Evolutionary conservation across 2,888 invertebrate genomes (phyloP).

Genomic region (Oscheius sp.): DNA sequence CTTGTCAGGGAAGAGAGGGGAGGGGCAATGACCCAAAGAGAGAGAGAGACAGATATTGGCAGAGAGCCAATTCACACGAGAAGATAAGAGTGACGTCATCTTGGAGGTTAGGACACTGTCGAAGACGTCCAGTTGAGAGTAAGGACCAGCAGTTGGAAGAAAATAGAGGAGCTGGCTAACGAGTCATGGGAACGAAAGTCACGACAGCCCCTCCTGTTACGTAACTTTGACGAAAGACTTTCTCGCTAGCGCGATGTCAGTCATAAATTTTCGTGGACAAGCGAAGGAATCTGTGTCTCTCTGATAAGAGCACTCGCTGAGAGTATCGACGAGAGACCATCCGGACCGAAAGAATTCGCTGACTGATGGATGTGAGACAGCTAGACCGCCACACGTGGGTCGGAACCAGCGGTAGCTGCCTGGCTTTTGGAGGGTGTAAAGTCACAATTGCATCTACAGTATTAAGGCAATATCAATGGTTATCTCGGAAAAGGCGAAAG

Average conservation of each 20-base stretch:
- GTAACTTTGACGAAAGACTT: slow-evolving; percentile 3
- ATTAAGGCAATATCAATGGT: no score
- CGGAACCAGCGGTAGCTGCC: no score
- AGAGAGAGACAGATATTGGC: neutral
- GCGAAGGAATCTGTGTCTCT: slow-evolving; percentile 10
- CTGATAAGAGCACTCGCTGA: neutral
- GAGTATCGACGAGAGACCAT: neutral
- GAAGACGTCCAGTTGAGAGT: no score
- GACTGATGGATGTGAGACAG: no score
- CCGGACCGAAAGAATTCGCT: slow-evolving; percentile 10
- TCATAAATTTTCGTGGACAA: slow-evolving; percentile 25
- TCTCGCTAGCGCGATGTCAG: neutral
- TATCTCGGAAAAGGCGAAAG: no score
- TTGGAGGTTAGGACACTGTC: no score
- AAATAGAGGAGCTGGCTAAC: no score
- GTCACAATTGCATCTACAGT: no score
- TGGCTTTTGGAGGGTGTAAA: no score
- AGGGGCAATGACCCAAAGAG: slow-evolving; percentile 1
- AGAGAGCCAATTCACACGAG: slow-evolving; percentile 19
- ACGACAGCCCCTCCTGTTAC: neutral
- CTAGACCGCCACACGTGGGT: no score
- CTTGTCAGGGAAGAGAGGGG: neutral
- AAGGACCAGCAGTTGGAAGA: no score
- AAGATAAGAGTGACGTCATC: slow-evolving; percentile 5
- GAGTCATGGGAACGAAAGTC: no score